A percentile compares a stretch with the other conserved stretches of the same genome.
Conservation (phyloP, 1,140 invertebrate species). For the Drosophila nigromelanica region DNA sequence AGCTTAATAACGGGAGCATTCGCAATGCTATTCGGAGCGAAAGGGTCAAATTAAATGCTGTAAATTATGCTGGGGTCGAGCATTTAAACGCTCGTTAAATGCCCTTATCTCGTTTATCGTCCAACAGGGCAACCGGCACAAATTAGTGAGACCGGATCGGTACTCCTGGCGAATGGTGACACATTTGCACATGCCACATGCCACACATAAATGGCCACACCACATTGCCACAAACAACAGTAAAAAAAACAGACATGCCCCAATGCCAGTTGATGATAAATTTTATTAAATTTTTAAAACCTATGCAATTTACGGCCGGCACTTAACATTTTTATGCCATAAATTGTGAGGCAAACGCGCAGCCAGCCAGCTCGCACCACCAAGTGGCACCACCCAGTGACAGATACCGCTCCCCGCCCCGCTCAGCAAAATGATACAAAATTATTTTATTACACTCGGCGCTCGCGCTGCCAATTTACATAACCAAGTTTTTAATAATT, state of each 20-base stretch:
- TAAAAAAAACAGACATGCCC: not conserved
- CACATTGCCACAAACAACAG: slow-evolving; percentile 4
- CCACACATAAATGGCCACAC: slow-evolving; percentile 5
- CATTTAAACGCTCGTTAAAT: slow-evolving; percentile 72
- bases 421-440: slow-evolving; percentile 1
- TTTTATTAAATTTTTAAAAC: slow-evolving; percentile 57
- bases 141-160: slow-evolving; percentile 19
- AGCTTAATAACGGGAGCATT: not conserved
- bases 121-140: slow-evolving; percentile 1
- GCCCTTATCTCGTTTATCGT: slow-evolving; percentile 48
- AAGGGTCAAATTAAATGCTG: slow-evolving; percentile 66
- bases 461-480: slow-evolving; percentile 37
- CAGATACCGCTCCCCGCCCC: not conserved
- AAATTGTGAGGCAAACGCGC: slow-evolving; percentile 22
- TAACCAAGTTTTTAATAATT: slow-evolving; percentile 51
- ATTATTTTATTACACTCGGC: slow-evolving; percentile 46
- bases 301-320: slow-evolving; percentile 34
- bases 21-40: slow-evolving; percentile 15
- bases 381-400: too few species aligned
- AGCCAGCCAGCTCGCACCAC: not conserved
- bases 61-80: slow-evolving; percentile 66
- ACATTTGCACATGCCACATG: slow-evolving; percentile 40
- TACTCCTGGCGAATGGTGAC: not conserved
- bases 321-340: slow-evolving; percentile 42
- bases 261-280: slow-evolving; percentile 55